These are phyloP conservation scores for Leucopsar rothschildi DNA, from an alignment of 2,113 vertebrate genomes.

Conservation along the genomic window DNA sequence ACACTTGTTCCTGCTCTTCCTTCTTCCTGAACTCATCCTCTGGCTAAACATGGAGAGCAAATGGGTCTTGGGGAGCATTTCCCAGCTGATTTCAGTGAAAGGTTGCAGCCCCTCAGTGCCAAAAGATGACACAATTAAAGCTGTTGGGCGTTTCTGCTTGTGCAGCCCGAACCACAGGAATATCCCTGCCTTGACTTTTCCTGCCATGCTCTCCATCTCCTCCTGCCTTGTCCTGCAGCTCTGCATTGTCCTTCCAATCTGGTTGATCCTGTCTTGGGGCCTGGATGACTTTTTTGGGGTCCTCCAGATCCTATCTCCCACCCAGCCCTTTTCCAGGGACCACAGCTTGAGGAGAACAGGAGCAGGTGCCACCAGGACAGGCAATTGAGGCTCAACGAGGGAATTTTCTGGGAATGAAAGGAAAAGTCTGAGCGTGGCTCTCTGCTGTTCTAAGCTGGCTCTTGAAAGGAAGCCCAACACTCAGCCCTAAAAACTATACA, in stretches of 20 bases:
- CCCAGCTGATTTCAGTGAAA: neutral
- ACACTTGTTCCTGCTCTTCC: neutral
- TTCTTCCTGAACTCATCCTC: neutral
- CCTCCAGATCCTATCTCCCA: neutral
- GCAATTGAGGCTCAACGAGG: neutral
- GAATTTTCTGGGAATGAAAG: neutral
- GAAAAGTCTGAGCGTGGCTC: neutral
- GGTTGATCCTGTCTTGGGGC: neutral
- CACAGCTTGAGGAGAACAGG: neutral
- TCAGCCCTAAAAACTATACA: slow-evolving; percentile 24
- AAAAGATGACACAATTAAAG: neutral
- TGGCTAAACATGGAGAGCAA: neutral
- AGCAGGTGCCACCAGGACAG: slow-evolving; percentile 6
- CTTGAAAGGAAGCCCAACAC: slow-evolving; percentile 8
- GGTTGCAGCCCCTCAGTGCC: neutral
- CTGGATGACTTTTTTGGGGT: neutral
- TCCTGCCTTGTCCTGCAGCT: neutral
- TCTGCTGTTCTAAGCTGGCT: neutral
- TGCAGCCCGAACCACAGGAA: neutral
- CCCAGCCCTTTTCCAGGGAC: neutral
- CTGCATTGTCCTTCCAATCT: neutral
- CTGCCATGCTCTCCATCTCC: neutral
- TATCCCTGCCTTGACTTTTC: neutral
- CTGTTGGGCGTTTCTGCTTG: neutral
- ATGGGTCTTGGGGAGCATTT: neutral